Conservation (phyloP, 2,113 vertebrate species). For the Formicarius rufipectus region DNA sequence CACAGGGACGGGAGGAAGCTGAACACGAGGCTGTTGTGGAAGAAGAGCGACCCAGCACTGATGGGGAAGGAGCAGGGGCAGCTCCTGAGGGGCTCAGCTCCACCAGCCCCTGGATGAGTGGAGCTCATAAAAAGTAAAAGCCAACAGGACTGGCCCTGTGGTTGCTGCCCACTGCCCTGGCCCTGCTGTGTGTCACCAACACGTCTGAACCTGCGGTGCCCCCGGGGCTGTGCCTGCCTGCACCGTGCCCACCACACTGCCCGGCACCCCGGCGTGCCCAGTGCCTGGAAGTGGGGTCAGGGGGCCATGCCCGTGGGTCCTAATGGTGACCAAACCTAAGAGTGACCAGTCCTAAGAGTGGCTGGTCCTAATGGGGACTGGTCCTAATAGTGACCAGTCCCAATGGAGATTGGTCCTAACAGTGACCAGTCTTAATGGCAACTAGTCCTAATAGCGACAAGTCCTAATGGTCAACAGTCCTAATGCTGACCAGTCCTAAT, state of each 20-base stretch:
- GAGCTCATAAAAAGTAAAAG: too few relatives aligned
- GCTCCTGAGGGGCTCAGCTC: background rate
- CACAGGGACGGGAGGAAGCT: accelerated
- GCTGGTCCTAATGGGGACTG: accelerated
- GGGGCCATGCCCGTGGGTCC: too few relatives aligned
- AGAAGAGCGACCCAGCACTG: background rate
- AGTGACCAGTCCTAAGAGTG: accelerated
- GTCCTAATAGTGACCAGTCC: background rate
- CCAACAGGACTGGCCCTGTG: background rate
- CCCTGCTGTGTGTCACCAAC: accelerated
- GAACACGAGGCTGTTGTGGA: background rate
- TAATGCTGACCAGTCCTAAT: accelerated
- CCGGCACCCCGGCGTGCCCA: accelerated
- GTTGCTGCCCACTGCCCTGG: background rate
- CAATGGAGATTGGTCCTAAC: accelerated
- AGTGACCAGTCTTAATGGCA: accelerated
- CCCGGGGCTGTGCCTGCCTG: background rate
- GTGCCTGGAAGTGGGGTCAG: accelerated
- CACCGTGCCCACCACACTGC: accelerated
- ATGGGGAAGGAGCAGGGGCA: background rate
- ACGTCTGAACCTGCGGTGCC: accelerated
- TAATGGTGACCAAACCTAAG: background rate
- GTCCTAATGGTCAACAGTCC: accelerated
- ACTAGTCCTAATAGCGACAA: accelerated
- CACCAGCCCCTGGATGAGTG: background rate